Evolutionary conservation across 2,888 invertebrate genomes (phyloP), one percentile per base, ranked within the genome.

Genomic region (Dolomedes plantarius): DNA sequence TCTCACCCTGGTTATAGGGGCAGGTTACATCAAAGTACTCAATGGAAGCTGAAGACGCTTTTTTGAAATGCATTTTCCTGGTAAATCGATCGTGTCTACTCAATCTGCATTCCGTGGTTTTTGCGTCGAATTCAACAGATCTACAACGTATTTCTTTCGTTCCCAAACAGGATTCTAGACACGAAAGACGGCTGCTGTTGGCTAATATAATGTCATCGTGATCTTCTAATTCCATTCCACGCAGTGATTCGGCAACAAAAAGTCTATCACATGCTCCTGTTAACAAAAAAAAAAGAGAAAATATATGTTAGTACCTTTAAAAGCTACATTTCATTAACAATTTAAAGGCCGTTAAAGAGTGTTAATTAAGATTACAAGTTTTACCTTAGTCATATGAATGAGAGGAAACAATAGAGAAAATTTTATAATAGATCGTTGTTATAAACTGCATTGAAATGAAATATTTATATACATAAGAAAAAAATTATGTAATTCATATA

Each of bases 91-190:
- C 91, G 73, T 91, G 90, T n/a, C 90, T 90, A 77, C 90, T 90
- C 29, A 91, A 88, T 62, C 90, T 90, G 85, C 91, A 91, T 82
- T 89, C 90, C 9, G 74, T 68, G 31, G 89, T 89, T 68, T 90
- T 90, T 82, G 91, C 90, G 86, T 91, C 90, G 89, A 90, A 91
- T 89, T 91, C 91, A 75, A 90, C 90, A 6, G 91, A 91, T 16
- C 91, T 90, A 87, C 91, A 91, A 11, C 90, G 89, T 71, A 91
- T 91, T 23, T 90, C 89, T 72, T 89, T 89, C 88, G 90, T 91
- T 73, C 89, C 89, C n/a, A 91, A 88, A 86, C 91, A 91, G 23
- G 90, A 89, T 32, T 90, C 90, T 31, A 91, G 79, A 78, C 91
- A 91, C 71, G 91, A 89, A 71, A 90, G 90, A 27, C 90, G 90